A percentile compares a stretch with the other conserved stretches of the same genome.
Evolutionary conservation across 2,888 invertebrate species (phyloP).

Genomic region (Drymonia ruficornis): DNA sequence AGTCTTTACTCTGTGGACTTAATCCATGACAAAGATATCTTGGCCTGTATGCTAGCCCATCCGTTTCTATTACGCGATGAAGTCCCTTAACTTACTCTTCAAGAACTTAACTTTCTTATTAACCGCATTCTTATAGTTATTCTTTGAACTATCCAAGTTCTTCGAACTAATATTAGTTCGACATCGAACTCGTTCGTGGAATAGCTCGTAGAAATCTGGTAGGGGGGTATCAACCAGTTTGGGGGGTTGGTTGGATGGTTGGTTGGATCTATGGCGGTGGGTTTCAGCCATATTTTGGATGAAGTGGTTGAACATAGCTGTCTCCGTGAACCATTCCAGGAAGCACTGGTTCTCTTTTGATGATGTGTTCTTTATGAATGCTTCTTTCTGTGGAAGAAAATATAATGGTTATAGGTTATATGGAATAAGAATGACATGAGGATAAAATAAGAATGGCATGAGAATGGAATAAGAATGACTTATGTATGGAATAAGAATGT

Average conservation of each 20-base stretch:
- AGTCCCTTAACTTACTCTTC: slow-evolving; percentile 71
- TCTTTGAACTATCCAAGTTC: slow-evolving; percentile 51
- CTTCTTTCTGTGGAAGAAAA: slow-evolving; percentile 87
- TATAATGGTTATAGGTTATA: too few species aligned
- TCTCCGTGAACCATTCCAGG: slow-evolving; percentile 94
- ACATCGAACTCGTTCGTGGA: slow-evolving; percentile 61
- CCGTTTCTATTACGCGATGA: slow-evolving; percentile 70
- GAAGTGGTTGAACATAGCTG: slow-evolving; percentile 93
- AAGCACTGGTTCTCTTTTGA: slow-evolving; percentile 89
- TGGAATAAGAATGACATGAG: too few species aligned
- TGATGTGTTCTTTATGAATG: slow-evolving; percentile 86
- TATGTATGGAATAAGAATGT: too few species aligned
- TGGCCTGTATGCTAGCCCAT: too few species aligned
- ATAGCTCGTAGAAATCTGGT: slow-evolving; percentile 73
- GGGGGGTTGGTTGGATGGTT: slow-evolving; percentile 12
- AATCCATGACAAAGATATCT: too few species aligned
- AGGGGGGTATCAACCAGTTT: slow-evolving; percentile 68
- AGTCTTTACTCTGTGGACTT: too few species aligned
- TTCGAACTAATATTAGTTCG: slow-evolving; percentile 41
- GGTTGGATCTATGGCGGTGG: slow-evolving; percentile 19
- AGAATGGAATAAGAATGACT: too few species aligned
- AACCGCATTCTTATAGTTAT: slow-evolving; percentile 71
- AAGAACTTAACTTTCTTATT: slow-evolving; percentile 72
- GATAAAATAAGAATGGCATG: too few species aligned
- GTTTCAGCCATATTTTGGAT: slow-evolving; percentile 80